Evolutionary conservation across 2,888 invertebrate species (phyloP).

Genomic region (Apoderus coryli): DNA sequence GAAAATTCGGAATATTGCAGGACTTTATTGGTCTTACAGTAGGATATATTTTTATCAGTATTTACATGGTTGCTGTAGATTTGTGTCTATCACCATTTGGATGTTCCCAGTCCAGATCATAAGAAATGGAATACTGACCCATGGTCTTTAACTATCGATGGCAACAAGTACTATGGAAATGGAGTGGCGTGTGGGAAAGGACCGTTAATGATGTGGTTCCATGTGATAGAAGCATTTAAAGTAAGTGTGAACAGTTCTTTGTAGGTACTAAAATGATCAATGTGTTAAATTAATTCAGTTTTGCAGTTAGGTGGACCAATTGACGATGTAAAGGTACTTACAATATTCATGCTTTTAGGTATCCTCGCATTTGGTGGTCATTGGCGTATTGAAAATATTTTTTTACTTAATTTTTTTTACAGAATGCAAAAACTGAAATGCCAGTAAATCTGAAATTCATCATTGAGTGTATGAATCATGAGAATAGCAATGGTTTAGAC

Average conservation of each 20-base stretch:
- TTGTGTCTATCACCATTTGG: constrained; percentile 31
- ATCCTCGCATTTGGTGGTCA: not conserved
- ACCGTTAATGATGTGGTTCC: constrained; percentile 32
- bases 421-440: constrained; percentile 24
- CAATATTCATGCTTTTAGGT: too few species aligned
- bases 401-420: constrained; percentile 20
- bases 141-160: constrained; percentile 27
- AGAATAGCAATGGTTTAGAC: constrained; percentile 28
- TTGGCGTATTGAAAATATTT: too few species aligned
- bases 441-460: constrained; percentile 35
- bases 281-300: too few species aligned
- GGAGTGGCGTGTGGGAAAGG: constrained; percentile 34
- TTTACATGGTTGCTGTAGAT: too few species aligned
- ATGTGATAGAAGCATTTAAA: constrained; percentile 27
- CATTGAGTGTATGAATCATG: constrained; percentile 32
- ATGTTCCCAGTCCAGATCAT: constrained; percentile 29
- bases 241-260: too few species aligned
- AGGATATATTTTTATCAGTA: too few species aligned
- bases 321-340: too few species aligned
- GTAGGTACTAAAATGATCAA: too few species aligned
- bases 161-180: constrained; percentile 29
- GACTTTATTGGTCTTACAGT: too few species aligned
- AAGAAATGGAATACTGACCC: constrained; percentile 31
- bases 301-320: too few species aligned
- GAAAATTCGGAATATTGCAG: too few species aligned